These are phyloP conservation scores for Scelioninae gen. 1 DNA, from an alignment of 2,888 invertebrate genomes.

Conservation along the genomic window DNA sequence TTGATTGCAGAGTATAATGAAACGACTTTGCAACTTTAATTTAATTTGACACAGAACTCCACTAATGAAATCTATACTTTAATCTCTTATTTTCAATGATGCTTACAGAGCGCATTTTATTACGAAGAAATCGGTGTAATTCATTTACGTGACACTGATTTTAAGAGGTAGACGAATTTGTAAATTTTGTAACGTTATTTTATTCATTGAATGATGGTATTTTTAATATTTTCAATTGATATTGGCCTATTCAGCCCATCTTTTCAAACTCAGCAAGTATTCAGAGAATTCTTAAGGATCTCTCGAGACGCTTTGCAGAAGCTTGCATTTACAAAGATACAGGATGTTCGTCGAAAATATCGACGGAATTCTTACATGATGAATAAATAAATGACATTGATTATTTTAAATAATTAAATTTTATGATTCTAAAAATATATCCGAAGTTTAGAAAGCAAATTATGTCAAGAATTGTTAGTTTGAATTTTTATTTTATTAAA, in stretches of 20 bases:
- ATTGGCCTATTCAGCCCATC: conserved; percentile 9
- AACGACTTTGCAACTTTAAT: conserved; percentile 20
- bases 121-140: conserved; percentile 21
- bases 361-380: background rate
- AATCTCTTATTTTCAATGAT: conserved; percentile 13
- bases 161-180: conserved; percentile 21
- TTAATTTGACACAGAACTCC: conserved; percentile 23
- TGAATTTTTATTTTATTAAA: too few relatives aligned
- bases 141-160: conserved; percentile 42
- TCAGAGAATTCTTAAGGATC: conserved; percentile 30
- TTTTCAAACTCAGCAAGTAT: conserved; percentile 33
- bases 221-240: conserved; percentile 26
- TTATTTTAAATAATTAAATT: background rate
- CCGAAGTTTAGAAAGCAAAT: too few relatives aligned
- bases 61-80: conserved; percentile 35
- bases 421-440: too few relatives aligned
- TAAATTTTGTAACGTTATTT: conserved; percentile 14
- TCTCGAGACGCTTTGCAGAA: conserved; percentile 25
- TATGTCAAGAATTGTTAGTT: too few relatives aligned
- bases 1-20: conserved; percentile 8
- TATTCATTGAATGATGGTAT: background rate
- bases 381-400: background rate
- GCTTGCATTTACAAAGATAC: conserved; percentile 18
- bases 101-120: conserved; percentile 11
- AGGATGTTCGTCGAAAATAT: conserved; percentile 2